phyloP scores from a whole-genome alignment of 2,113 vertebrate species.

The Bubo bubo region DNA sequence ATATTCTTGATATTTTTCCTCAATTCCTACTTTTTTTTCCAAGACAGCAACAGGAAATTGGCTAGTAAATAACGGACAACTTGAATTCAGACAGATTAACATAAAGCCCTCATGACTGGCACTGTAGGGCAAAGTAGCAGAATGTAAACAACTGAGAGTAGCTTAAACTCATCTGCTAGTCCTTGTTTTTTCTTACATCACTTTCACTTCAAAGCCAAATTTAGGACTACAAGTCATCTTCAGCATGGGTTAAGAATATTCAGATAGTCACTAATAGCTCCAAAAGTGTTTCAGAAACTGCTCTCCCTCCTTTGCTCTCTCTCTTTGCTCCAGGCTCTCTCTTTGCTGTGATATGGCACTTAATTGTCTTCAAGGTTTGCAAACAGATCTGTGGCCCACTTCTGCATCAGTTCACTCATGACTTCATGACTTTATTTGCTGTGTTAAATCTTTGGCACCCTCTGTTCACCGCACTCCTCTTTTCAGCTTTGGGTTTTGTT shows the following conservation, averaged over 20 bases:
- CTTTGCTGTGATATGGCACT: not conserved
- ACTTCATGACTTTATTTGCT: not conserved
- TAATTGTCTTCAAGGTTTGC: not conserved
- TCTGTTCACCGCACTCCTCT: not conserved
- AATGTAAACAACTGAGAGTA: not conserved
- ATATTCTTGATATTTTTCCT: not conserved
- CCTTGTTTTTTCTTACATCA: not conserved
- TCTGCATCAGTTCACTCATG: not conserved
- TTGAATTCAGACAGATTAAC: not conserved
- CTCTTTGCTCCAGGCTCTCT: not conserved
- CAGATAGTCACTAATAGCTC: not conserved
- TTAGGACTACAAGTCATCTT: not conserved
- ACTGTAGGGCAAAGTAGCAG: not conserved
- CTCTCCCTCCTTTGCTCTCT: not conserved
- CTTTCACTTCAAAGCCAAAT: not conserved
- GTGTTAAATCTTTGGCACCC: not conserved
- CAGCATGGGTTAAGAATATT: not conserved
- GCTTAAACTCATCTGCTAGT: not conserved
- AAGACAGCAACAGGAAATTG: not conserved
- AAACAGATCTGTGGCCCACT: not conserved
- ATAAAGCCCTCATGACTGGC: not conserved
- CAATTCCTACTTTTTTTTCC: not conserved
- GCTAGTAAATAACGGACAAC: not conserved
- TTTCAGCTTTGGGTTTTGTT: not conserved
- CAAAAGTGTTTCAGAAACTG: not conserved